Evolutionary conservation across 2,888 invertebrate genomes (phyloP).

Genomic region (Zelleria hepariella): DNA sequence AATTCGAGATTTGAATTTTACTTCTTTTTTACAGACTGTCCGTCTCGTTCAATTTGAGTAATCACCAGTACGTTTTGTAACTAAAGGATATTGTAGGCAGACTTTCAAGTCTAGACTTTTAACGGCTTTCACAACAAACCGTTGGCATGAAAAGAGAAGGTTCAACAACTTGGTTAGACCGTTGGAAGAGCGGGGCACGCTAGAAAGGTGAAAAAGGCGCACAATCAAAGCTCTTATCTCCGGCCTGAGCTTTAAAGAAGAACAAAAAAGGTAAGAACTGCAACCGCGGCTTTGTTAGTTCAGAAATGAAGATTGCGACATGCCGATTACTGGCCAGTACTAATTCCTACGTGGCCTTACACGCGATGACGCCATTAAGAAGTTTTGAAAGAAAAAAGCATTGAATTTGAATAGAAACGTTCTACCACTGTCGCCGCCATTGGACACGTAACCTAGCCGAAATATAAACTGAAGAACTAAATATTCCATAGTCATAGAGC

Average conservation of each 20-base stretch:
- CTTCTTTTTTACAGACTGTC: background rate
- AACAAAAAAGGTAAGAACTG: conserved; percentile 32
- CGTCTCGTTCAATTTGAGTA: background rate
- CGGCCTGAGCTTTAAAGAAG: conserved; percentile 13
- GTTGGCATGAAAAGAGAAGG: conserved; percentile 5
- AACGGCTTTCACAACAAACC: background rate
- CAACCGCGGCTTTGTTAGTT: conserved; percentile 43
- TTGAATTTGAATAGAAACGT: background rate
- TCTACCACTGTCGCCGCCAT: background rate
- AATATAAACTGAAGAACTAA: background rate
- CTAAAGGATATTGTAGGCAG: background rate
- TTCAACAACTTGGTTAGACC: conserved; percentile 15
- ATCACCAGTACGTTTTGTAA: background rate
- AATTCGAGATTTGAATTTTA: background rate
- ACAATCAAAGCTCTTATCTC: conserved; percentile 44
- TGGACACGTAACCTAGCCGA: background rate
- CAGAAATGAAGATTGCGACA: conserved; percentile 36
- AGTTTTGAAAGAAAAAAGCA: conserved; percentile 12
- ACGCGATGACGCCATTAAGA: conserved; percentile 51
- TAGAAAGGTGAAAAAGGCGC: conserved; percentile 22
- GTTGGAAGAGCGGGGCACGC: conserved; percentile 33
- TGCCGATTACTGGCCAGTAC: conserved; percentile 40
- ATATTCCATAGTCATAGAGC: too few species aligned
- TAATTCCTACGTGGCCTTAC: conserved; percentile 42
- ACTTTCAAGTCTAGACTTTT: background rate